Evolutionary conservation across 2,888 invertebrate species (phyloP), one percentile per base, ranked within the genome.

Genomic region (Megaustenia siamemsis): DNA sequence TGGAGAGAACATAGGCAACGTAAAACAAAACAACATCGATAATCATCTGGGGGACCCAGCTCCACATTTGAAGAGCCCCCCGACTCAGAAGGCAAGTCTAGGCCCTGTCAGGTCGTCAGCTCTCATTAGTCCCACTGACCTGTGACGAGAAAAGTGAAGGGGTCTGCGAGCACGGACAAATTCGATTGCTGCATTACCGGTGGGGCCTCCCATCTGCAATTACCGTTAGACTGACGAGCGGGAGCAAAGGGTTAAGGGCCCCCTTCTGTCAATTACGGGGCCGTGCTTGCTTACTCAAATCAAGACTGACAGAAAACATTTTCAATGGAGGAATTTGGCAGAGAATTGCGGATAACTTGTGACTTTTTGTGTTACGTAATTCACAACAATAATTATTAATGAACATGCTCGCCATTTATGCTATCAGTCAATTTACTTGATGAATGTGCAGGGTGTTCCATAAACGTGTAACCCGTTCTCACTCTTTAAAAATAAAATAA

Each of bases 101-200:
- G n/a, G 28, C 63, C 43, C 45, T 63, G 78, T 43, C 78, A 78
- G 38, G 43, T 4, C 43, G 78, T 78, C 78, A 63, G 60, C n/a
- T 66, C 78, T 43, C 45, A 43, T 78, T 78, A 78, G 78, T 63
- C n/a, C 28, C 40, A 40, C 40, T 45, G 63, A 56, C 60, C 43
- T 15, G 43, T 66, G 78, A 78, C 78, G 78, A 49, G 78, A 66
- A 66, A 78, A 78, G 63, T 78, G 78, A 76, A 76, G 76, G 38
- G 76, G 35, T 32, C 56, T 76, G 76, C n/a, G 24, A 35, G 12
- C 76, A 21, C 2, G 56, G 56, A 76, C 76, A 56, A 76, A 76
- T 76, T 76, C 28, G 56, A 76, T 76, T 76, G 76, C 38, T 53
- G 76, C n/a, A 21, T 32, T 32, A 35, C 53, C 56, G 38, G 35